Conservation (phyloP, 2,888 invertebrate species). For the Craniophora ligustri region DNA sequence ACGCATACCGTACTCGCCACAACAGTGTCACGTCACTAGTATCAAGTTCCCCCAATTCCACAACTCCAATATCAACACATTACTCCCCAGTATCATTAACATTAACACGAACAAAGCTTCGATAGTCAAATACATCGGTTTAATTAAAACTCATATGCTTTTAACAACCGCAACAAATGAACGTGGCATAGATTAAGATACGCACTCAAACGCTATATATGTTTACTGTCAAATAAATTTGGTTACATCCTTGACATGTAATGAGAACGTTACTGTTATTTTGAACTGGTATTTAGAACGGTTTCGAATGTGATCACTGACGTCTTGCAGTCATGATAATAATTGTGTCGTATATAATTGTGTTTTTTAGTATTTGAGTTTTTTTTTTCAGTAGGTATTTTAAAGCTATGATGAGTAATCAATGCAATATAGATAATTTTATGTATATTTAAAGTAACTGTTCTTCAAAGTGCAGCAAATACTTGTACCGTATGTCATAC, state of each 20-base stretch:
- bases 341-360: not conserved
- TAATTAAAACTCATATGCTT: slow-evolving; percentile 51
- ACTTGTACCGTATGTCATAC: not conserved
- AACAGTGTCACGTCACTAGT: not conserved
- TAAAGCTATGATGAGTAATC: too few species aligned
- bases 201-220: slow-evolving; percentile 25
- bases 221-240: slow-evolving; percentile 26
- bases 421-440: too few species aligned
- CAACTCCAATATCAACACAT: slow-evolving; percentile 21
- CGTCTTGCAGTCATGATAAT: too few species aligned
- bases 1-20: not conserved
- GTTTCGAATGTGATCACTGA: not conserved
- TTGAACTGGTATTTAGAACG: slow-evolving; percentile 17
- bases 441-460: not conserved
- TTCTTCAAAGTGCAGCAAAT: not conserved
- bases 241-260: slow-evolving; percentile 12
- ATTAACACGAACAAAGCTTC: slow-evolving; percentile 22
- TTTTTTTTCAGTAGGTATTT: too few species aligned
- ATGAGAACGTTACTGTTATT: slow-evolving; percentile 10
- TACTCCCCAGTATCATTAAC: slow-evolving; percentile 25
- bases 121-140: slow-evolving; percentile 39
- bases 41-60: not conserved
- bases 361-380: too few species aligned
- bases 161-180: slow-evolving; percentile 36
- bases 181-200: slow-evolving; percentile 27